Evolutionary conservation across 2,797 vertebrate genomes (phyloP).

Genomic region (Octomys mimax): DNA sequence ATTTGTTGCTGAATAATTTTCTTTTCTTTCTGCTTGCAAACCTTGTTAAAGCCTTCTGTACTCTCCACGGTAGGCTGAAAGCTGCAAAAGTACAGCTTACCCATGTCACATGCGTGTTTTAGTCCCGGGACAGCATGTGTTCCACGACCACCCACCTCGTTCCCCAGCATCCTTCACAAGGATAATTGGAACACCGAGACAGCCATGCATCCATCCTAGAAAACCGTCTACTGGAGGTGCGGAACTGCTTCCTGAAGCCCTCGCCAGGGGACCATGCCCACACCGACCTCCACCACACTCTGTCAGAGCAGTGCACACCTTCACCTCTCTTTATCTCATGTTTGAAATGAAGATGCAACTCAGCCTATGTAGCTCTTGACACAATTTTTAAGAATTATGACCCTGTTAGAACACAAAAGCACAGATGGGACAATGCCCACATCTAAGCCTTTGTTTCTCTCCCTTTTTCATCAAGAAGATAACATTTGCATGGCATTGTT

Average conservation of each 20-base stretch:
- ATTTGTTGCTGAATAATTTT: not conserved
- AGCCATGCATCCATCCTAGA: not conserved
- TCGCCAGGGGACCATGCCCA: not conserved
- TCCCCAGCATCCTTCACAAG: not conserved
- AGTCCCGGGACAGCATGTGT: not conserved
- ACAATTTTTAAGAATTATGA: not conserved
- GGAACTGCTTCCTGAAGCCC: not conserved
- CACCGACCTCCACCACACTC: not conserved
- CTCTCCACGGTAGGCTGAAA: not conserved
- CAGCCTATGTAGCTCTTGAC: not conserved
- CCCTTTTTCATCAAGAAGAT: not conserved
- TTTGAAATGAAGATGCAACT: slow-evolving; percentile 8
- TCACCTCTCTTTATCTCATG: not conserved
- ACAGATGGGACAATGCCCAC: not conserved
- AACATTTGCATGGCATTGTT: not conserved
- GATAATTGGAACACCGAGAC: not conserved
- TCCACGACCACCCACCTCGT: not conserved
- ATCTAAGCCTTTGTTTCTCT: not conserved
- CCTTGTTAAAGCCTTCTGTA: not conserved
- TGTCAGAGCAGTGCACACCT: not conserved
- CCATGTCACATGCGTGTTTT: not conserved
- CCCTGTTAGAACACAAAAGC: slow-evolving; percentile 7
- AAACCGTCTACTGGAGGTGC: not conserved
- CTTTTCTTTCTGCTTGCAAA: not conserved
- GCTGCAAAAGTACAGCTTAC: not conserved